phyloP scores from a whole-genome alignment of 2,113 vertebrate genomes.

The Hippocampus comes region DNA sequence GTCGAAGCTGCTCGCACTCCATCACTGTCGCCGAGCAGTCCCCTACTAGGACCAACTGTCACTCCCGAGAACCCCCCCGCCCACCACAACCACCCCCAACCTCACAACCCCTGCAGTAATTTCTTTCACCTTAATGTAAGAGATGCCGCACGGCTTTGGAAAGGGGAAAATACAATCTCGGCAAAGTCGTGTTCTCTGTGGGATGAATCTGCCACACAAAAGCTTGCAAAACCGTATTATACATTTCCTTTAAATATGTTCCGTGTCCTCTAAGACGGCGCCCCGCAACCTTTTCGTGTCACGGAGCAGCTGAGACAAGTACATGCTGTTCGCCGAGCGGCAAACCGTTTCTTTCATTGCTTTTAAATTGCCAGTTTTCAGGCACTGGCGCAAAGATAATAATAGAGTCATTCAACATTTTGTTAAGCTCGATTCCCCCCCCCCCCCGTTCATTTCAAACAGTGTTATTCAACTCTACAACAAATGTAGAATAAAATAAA shows the following conservation, averaged over 20 bases:
- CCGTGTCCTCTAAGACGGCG: not conserved
- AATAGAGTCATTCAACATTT: no score
- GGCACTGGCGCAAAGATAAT: no score
- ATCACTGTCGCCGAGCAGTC: conserved; percentile 49
- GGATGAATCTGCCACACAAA: conserved; percentile 18
- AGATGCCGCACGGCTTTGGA: not conserved
- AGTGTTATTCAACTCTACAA: no score
- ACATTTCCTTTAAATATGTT: not conserved
- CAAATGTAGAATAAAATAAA: no score
- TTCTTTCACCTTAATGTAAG: conserved; percentile 1
- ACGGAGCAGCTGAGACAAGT: no score
- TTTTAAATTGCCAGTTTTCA: no score
- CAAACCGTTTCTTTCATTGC: no score
- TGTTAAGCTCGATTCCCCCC: no score
- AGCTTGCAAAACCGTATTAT: not conserved
- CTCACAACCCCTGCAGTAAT: not conserved
- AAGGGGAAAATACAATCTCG: not conserved
- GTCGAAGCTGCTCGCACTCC: conserved; percentile 25
- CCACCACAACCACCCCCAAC: not conserved
- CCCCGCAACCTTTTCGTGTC: no score
- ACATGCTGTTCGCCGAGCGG: no score
- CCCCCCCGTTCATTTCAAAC: no score
- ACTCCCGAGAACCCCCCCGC: conserved; percentile 14
- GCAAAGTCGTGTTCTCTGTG: not conserved
- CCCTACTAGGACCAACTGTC: conserved; percentile 51